These are phyloP conservation scores for Astatoreochromis straeleni DNA, from an alignment of 2,113 vertebrate genomes.

Conservation along the genomic window DNA sequence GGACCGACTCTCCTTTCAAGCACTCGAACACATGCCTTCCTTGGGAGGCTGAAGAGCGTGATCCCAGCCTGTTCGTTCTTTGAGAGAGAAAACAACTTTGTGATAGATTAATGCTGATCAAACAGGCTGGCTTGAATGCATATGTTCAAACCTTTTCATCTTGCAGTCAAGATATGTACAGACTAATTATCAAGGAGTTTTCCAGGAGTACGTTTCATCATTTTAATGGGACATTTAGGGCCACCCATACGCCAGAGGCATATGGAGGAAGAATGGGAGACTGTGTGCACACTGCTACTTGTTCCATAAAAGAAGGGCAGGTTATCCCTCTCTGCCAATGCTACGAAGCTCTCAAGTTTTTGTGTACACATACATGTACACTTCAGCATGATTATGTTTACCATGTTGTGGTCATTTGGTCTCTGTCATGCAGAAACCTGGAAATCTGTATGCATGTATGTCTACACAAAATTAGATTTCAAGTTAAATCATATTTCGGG, in stretches of 20 bases:
- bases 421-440: background rate
- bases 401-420: conserved; percentile 16
- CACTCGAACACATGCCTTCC: background rate
- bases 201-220: background rate
- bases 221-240: background rate
- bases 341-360: background rate
- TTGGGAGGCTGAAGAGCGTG: background rate
- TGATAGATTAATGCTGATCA: conserved; percentile 8
- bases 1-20: background rate
- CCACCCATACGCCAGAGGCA: background rate
- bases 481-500: background rate
- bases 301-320: background rate
- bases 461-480: background rate
- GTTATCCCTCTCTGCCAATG: background rate
- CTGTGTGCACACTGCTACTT: background rate
- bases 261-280: background rate
- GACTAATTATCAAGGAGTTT: background rate
- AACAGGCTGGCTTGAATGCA: background rate
- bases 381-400: conserved; percentile 4
- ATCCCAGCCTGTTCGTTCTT: background rate
- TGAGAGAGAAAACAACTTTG: background rate
- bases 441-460: background rate
- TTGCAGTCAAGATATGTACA: background rate
- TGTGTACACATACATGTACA: background rate
- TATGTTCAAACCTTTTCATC: background rate